A percentile compares a stretch with the other conserved stretches of the same genome.
Evolutionary conservation across 2,888 invertebrate species (phyloP).

Genomic region (Heteromyza rotundicornis): DNA sequence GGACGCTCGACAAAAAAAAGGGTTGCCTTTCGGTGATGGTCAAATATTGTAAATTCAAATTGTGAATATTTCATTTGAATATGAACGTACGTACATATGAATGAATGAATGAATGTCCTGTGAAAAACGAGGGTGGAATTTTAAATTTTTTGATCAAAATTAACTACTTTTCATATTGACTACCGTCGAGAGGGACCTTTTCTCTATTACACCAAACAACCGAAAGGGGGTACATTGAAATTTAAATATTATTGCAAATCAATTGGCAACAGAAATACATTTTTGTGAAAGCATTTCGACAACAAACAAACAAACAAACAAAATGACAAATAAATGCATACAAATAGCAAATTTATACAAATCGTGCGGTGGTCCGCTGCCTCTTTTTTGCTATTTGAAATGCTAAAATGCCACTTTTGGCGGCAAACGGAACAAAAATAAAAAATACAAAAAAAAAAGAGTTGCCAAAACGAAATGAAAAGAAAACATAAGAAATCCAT

Average conservation of each 20-base stretch:
- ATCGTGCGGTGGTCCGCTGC: conserved; percentile 36
- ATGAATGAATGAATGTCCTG: too few relatives aligned
- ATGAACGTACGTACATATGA: too few relatives aligned
- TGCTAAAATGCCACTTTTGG: conserved; percentile 55
- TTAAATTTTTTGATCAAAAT: conserved; percentile 25
- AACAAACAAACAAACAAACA: conserved; percentile 13
- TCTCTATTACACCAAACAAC: background rate
- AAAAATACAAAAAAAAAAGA: conserved; percentile 26
- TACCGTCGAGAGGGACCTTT: background rate
- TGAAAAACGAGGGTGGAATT: conserved; percentile 43
- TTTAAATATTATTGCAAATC: conserved; percentile 58
- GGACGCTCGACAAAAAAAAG: conserved; percentile 28
- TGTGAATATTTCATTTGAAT: conserved; percentile 32
- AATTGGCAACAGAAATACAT: conserved; percentile 37
- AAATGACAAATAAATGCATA: conserved; percentile 46
- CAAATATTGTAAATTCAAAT: conserved; percentile 36
- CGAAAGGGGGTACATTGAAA: conserved; percentile 10
- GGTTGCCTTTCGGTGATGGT: conserved; percentile 27
- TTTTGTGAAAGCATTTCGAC: background rate
- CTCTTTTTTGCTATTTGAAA: conserved; percentile 49
- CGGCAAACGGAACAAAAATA: too few relatives aligned
- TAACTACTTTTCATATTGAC: background rate
- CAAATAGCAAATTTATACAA: conserved; percentile 55
- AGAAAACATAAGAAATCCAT: conserved; percentile 58
- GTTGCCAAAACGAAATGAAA: conserved; percentile 44